Evolutionary conservation across 2,797 vertebrate species (phyloP), one percentile per base, ranked within the genome.

Genomic region (Nannoperca obscura): DNA sequence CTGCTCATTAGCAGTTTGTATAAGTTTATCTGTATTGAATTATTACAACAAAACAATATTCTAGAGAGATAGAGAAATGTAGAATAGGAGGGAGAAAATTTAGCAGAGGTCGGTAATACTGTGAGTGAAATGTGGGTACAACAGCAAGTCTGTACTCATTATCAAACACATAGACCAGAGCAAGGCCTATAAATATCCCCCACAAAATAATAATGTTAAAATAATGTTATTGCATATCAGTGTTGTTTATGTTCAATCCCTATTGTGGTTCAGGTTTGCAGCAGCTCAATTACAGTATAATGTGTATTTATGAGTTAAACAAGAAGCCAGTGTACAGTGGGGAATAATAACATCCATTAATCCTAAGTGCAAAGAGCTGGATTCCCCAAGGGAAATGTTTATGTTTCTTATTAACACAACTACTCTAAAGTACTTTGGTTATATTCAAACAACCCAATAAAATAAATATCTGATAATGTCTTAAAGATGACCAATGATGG

Each of bases 401-500:
- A 88, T 74, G 61, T 58, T 38, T 74, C 70, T 58, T 86, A 71
- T 84, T 83, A 85, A 86, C 77, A 70, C 74, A 80, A 83, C 40
- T 38, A 76, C 13, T 53, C 54, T 61, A 7, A 54, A 76, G 49
- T 74, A 69, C 61, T 88, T 81, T 87, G 78, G 83, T 83, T 82
- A 69, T 80, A 87, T 76, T 86, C 62, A 80, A 84, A 86, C 55
- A 88, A 71, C n/a, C 67, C 32, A 62, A 68, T 89, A 75, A 81
- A 87, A 84, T 64, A 69, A 87, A 84, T 64, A 69, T 76, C 57
- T 70, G 57, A 55, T 72, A 70, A 75, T 74, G 82, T 71, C 75
- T 88, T 81, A 70, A 82, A 82, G 74, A 79, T 74, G 66, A 80
- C 58, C 70, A 77, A 24, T 71, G 40, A 81, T 32, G 20, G 71